A percentile compares a stretch with the other conserved stretches of the same genome.
Conservation (phyloP, 2,797 vertebrate species). For the Cephalopachus bancanus region DNA sequence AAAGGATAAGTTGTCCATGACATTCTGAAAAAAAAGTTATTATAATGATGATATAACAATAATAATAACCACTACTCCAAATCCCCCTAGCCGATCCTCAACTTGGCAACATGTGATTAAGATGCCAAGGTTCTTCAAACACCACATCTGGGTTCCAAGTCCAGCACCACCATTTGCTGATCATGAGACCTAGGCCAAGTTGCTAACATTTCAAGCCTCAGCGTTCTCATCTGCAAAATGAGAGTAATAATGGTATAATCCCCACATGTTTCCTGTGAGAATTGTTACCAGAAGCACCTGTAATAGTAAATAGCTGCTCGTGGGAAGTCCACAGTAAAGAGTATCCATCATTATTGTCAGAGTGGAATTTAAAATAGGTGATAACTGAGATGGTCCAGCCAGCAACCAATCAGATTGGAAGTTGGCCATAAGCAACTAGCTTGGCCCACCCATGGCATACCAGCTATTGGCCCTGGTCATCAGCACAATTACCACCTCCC, state of each 20-base stretch:
- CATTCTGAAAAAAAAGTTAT: neutral
- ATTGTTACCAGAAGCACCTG: neutral
- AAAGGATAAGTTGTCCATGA: slow-evolving; percentile 11
- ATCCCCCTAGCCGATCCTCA: neutral
- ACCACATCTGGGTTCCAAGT: neutral
- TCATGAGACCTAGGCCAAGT: neutral
- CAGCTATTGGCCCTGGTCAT: neutral
- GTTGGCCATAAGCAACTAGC: neutral
- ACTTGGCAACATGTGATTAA: neutral
- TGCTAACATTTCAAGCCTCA: neutral
- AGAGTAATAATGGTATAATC: neutral
- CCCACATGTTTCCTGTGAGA: neutral
- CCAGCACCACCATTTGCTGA: neutral
- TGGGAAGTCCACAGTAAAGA: neutral
- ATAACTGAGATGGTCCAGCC: neutral
- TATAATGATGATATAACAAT: neutral
- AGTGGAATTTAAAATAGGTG: slow-evolving; percentile 46
- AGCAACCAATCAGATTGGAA: neutral
- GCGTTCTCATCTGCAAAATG: slow-evolving; percentile 33
- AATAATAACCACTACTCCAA: neutral
- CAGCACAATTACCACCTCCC: neutral
- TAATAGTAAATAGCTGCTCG: neutral
- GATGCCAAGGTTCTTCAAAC: neutral
- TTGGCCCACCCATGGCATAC: neutral
- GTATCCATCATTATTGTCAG: neutral